Evolutionary conservation across 2,113 vertebrate species (phyloP).

Genomic region (Anarhynchus alexandrinus): DNA sequence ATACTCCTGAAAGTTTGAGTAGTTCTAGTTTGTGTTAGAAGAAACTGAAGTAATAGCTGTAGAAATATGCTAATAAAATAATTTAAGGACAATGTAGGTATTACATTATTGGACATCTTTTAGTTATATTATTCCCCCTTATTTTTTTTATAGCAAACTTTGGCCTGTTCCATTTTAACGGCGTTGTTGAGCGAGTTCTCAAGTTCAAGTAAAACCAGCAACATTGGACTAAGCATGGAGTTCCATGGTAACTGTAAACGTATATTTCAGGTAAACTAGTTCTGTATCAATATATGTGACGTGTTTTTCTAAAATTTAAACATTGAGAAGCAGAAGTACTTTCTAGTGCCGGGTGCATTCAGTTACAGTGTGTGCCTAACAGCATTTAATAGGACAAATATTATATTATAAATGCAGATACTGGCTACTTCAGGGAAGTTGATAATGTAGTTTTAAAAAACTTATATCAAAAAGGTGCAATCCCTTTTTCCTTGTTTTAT

Average conservation of each 20-base stretch:
- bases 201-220: constrained; percentile 99
- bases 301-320: not conserved
- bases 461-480: not conserved
- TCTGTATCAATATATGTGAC: not conserved
- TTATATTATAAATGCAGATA: not conserved
- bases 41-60: not conserved
- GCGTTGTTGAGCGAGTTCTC: constrained; percentile 97
- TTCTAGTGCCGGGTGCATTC: not conserved
- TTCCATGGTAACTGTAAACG: constrained; percentile 98
- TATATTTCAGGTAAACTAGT: constrained; percentile 89
- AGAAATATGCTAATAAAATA: not conserved
- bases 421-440: not conserved
- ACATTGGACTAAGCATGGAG: constrained; percentile 99
- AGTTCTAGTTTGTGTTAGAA: not conserved
- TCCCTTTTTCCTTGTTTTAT: not conserved
- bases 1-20: not conserved
- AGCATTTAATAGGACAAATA: not conserved
- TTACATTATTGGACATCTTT: not conserved
- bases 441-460: not conserved
- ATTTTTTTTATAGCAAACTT: constrained; percentile 86
- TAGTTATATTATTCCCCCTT: constrained; percentile 20
- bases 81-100: not conserved
- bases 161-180: constrained; percentile 97
- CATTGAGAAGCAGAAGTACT: not conserved
- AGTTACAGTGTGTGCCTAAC: not conserved